Conservation (phyloP, 2,888 invertebrate species). For the Ganaspis brasiliensis region DNA sequence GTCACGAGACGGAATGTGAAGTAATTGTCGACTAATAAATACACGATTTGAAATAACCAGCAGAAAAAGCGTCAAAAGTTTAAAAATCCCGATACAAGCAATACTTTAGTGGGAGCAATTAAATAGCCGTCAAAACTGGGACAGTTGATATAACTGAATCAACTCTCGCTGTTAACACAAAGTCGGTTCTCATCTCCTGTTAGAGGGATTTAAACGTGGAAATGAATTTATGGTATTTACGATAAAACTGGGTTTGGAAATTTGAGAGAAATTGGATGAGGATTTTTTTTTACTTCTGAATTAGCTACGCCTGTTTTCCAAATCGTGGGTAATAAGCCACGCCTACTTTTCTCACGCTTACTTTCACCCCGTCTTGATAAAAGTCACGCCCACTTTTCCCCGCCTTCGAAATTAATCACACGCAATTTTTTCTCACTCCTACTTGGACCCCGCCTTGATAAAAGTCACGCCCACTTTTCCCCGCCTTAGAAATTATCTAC, state of each 20-base stretch:
- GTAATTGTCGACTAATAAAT: neutral
- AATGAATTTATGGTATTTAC: no score
- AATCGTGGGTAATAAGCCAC: neutral
- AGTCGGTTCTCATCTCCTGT: slow-evolving; percentile 7
- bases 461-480: no score
- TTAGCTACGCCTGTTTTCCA: neutral
- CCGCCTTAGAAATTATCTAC: no score
- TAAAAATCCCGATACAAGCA: neutral
- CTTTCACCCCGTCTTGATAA: no score
- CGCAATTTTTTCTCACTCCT: no score
- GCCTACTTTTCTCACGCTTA: no score
- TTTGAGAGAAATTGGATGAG: no score
- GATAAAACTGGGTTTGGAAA: no score
- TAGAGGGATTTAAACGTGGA: no score
- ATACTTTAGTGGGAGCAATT: slow-evolving; percentile 5
- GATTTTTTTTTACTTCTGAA: neutral
- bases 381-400: no score
- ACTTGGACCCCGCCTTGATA: no score
- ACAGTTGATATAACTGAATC: slow-evolving; percentile 33
- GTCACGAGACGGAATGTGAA: neutral
- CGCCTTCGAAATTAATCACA: no score
- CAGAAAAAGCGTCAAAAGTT: neutral
- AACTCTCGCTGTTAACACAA: neutral
- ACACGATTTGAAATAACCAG: neutral
- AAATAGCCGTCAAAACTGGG: slow-evolving; percentile 24